Conservation (phyloP, 2,797 vertebrate species). For the Acanthurus lineatus region DNA sequence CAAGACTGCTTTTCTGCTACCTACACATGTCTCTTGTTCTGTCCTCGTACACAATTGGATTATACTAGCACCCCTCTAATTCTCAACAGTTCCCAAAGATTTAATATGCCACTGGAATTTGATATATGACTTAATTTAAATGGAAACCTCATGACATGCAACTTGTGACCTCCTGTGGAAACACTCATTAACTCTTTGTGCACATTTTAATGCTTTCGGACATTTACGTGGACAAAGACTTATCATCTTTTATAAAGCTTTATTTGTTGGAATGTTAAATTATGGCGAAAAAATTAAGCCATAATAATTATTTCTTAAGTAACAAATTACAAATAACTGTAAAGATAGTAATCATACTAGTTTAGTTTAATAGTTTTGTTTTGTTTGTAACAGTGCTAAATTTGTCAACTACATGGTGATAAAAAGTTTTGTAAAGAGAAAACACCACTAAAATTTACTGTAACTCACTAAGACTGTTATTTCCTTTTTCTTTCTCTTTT, state of each 20-base stretch:
- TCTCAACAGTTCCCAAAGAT: conserved; percentile 80
- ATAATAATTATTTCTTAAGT: neutral
- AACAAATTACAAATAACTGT: neutral
- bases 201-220: conserved; percentile 54
- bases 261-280: neutral
- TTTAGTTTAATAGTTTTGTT: neutral
- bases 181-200: conserved; percentile 71
- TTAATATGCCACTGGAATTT: conserved; percentile 86
- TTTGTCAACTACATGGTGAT: neutral
- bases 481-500: neutral
- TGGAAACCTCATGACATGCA: conserved; percentile 84
- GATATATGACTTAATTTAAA: conserved; percentile 85
- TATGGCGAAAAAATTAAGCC: neutral
- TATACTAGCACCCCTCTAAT: conserved; percentile 75
- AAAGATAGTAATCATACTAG: neutral
- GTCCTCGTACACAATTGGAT: conserved; percentile 82
- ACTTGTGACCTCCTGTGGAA: conserved; percentile 82
- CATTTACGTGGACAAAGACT: neutral
- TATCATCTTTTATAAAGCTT: neutral
- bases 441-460: neutral
- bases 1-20: conserved; percentile 58
- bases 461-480: neutral
- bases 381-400: neutral
- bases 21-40: conserved; percentile 61
- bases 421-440: neutral